Evolutionary conservation across 2,113 vertebrate species (phyloP).

Genomic region (Muscicapa adusta): DNA sequence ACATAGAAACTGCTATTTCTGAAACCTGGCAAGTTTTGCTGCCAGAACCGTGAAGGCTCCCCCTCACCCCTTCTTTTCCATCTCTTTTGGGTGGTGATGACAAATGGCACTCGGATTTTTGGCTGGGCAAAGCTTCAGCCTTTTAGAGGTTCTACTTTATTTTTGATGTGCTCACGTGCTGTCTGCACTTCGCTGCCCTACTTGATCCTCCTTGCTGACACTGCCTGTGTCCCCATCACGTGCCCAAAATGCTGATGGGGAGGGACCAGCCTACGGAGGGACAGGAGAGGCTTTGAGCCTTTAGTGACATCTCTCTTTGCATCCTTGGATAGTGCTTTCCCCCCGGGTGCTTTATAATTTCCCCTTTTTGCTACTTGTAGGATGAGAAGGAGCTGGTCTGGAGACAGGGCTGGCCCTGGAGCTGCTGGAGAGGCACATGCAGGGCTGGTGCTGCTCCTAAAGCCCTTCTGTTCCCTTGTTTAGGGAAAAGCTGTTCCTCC

Average conservation of each 20-base stretch:
- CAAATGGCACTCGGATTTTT: fast-evolving
- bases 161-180: background rate
- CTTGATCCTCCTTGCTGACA: background rate
- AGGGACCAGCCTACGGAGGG: fast-evolving
- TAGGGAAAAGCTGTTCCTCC: slow-evolving; percentile 10
- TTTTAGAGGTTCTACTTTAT: background rate
- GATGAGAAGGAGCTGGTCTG: fast-evolving
- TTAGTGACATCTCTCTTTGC: background rate
- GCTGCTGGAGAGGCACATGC: fast-evolving
- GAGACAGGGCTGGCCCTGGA: background rate
- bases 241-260: background rate
- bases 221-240: background rate
- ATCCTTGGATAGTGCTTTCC: background rate
- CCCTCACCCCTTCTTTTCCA: background rate
- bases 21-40: background rate
- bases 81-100: background rate
- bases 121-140: background rate
- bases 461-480: background rate
- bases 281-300: background rate
- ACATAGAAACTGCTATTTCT: background rate
- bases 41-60: background rate
- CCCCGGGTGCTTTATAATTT: background rate
- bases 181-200: fast-evolving
- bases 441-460: background rate
- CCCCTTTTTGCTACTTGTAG: background rate